Conservation (phyloP, 2,113 vertebrate species). For the Gasterosteus aculeatus region DNA sequence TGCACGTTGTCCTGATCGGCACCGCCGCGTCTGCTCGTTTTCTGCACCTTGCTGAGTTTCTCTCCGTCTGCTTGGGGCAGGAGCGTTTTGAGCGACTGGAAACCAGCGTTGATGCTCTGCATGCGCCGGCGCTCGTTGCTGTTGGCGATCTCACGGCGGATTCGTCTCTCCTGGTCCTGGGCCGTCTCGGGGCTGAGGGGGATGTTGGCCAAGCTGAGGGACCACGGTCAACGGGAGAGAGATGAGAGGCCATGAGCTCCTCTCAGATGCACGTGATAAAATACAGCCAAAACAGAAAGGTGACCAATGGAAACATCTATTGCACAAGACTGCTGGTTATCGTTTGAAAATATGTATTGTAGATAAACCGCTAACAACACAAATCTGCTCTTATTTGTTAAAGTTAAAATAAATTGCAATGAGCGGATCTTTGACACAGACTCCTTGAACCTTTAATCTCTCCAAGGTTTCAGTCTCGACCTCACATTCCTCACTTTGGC, state of each 20-base stretch:
- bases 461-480: background rate
- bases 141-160: conserved; percentile 97
- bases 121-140: conserved; percentile 97
- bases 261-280: background rate
- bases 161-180: conserved; percentile 96
- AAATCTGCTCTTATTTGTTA: background rate
- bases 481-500: conserved; percentile 39
- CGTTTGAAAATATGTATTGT: too few relatives aligned
- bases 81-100: conserved; percentile 98
- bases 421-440: background rate
- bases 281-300: background rate
- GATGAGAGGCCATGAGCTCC: background rate
- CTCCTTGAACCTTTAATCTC: conserved; percentile 16
- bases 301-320: background rate
- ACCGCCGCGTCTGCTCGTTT: background rate
- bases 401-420: background rate
- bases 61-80: conserved; percentile 97
- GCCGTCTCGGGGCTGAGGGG: conserved; percentile 96
- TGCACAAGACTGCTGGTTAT: too few relatives aligned
- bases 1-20: background rate
- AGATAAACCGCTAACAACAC: background rate
- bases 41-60: conserved; percentile 90
- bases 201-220: conserved; percentile 92
- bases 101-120: conserved; percentile 99
- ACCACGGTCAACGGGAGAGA: background rate